phyloP scores from a whole-genome alignment of 2,888 invertebrate species.

The Lithodes maja region DNA sequence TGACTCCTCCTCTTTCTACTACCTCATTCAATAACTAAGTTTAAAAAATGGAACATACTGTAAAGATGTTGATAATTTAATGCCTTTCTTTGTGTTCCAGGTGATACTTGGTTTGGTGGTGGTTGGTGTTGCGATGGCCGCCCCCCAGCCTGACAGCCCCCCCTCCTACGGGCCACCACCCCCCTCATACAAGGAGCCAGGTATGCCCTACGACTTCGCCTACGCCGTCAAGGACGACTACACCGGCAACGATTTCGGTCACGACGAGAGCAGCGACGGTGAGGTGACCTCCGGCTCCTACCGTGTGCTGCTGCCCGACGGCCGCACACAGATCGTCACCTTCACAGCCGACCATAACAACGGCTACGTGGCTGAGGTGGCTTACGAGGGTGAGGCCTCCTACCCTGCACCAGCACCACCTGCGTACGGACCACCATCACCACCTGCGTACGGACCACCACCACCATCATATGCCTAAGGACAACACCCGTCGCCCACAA shows the following conservation, averaged over 20 bases:
- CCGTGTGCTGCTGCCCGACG: constrained; percentile 66
- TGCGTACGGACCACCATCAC: constrained; percentile 31
- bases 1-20: too few relatives aligned
- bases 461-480: too few relatives aligned
- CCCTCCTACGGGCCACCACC: constrained; percentile 51
- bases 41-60: too few relatives aligned
- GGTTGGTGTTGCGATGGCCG: constrained; percentile 41
- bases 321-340: constrained; percentile 60
- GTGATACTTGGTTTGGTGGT: constrained; percentile 30
- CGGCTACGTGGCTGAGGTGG: constrained; percentile 62
- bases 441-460: too few relatives aligned
- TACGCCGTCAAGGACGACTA: constrained; percentile 67
- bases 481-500: too few relatives aligned
- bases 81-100: neutral
- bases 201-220: constrained; percentile 67
- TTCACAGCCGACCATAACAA: constrained; percentile 59
- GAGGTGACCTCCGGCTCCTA: constrained; percentile 56
- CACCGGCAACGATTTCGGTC: constrained; percentile 67
- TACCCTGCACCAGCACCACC: constrained; percentile 58
- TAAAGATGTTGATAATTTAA: too few relatives aligned
- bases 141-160: constrained; percentile 40
- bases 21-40: too few relatives aligned
- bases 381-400: constrained; percentile 70
- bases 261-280: constrained; percentile 64
- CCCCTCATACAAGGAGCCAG: constrained; percentile 56